Evolutionary conservation across 2,797 vertebrate species (phyloP), one percentile per base, ranked within the genome.

Genomic region (Fundulus diaphanus): DNA sequence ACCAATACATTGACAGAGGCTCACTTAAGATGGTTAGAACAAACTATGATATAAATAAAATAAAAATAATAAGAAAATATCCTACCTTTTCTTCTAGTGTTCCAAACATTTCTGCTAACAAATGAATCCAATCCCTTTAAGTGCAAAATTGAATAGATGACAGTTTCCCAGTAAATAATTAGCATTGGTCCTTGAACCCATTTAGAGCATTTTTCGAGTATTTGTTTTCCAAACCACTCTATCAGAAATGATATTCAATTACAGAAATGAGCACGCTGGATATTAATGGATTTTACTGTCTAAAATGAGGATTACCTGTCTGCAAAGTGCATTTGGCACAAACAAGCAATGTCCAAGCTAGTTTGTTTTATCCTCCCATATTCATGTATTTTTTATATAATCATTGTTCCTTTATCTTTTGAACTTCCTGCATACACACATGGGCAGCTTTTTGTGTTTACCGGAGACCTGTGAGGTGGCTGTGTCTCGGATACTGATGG

Each of bases 231-330:
- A 72, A 79, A 56, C 35, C 86, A 85, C 91, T 93, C 80, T 44
- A 88, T 82, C 77, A 77, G 76, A 85, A 88, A 89, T 89, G 2
- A 76, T 89, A 93, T 92, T 92, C 74, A 90, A 81, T 92, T 92
- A 91, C 48, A 72, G 18, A 74, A 88, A 82, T 67, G 40, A 83
- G 51, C 83, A 63, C 70, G 72, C 33, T 31, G 33, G 48, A 77
- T 69, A 71, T 57, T 79, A 67, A 87, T 85, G 67, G 70, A 24
- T 80, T 80, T 52, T 8, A 51, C 51, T 65, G 42, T 56, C 7
- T 54, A 54, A 67, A 71, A 49, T 51, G 11, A 18, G 22, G 52
- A 46, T 57, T 46, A 49, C 61, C 16, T 69, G 18, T 35, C 49
- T 75, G 48, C 78, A 73, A 65, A 84, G 68, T n/a, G 27, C 18